Evolutionary conservation across 2,797 vertebrate genomes (phyloP), one percentile per base, ranked within the genome.

Genomic region (Acestrorhynchus altus): DNA sequence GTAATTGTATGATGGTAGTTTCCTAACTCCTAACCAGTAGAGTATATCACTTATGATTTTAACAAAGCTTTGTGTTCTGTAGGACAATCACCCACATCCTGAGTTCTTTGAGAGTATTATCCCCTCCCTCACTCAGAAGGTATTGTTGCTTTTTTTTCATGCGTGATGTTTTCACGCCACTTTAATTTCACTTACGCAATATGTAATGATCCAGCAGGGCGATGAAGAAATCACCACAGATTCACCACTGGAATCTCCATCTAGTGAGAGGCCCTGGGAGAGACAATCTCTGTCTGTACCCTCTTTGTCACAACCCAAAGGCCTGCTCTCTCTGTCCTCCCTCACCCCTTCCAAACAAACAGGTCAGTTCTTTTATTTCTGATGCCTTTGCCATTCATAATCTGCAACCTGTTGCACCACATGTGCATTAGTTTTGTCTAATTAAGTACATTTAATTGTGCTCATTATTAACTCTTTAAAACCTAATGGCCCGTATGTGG

Each of bases 61-160:
- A 20, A 51, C 18, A 35, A 35, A 35, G 31, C 31, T 35, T 42
- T 24, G 76, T 82, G 78, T 22, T 13, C 64, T 47, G 8, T 81
- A 94, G 93, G 91, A 91, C 47, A 77, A 81, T 31, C 92, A 94
- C 77, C 88, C 91, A 24, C 87, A 94, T 77, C 89, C 92, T 1
- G 92, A 93, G 81, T 93, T 93, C 85, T 94, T 92, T 68, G 91
- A 93, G 84, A 89, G 90, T 82, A 88, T 94, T 63, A 86, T 93
- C 28, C 90, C 91, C 1, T 84, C 93, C 10, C 87, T 93, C 39
- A 83, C 84, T 84, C 86, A 90, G 72, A 89, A 92, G 91, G 92
- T 92, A 88, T 15, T 16, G 22, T 15, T 13, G 9, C 28, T 26
- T 40, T 57, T 26, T 8, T 26, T 24, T 46, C 51, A 35, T 24